Percentiles rank a stretch among this genome's conserved stretches.
These are phyloP conservation scores for Daktulosphaira vitifoliae DNA, from an alignment of 1,140 invertebrate species.

Conservation along the genomic window DNA sequence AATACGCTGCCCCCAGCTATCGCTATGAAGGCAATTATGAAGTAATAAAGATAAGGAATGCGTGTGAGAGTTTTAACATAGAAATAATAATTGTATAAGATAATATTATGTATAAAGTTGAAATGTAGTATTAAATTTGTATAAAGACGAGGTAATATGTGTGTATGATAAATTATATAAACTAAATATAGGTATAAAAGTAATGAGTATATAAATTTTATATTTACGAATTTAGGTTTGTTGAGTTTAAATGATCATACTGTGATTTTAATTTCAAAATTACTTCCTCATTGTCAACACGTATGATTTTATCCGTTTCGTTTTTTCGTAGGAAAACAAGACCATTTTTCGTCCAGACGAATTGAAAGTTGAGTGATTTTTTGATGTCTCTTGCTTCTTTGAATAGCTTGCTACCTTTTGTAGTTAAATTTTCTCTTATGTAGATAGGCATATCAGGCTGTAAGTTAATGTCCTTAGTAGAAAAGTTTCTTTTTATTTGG, in stretches of 20 bases:
- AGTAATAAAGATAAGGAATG: background rate
- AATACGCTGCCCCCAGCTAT: background rate
- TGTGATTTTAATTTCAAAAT: background rate
- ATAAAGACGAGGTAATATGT: conserved; percentile 6
- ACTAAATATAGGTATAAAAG: too few species aligned
- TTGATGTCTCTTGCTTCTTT: background rate
- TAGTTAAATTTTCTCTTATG: background rate
- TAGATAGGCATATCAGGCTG: background rate
- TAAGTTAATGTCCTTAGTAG: background rate
- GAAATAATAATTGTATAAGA: background rate
- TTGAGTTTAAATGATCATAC: background rate
- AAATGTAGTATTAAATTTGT: background rate
- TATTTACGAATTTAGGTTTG: conserved; percentile 7
- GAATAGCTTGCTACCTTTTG: background rate
- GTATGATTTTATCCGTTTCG: background rate
- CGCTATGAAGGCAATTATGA: background rate
- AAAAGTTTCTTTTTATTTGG: background rate
- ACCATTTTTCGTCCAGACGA: background rate
- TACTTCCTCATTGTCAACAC: background rate
- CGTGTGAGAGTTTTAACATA: background rate
- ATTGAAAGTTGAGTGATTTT: background rate
- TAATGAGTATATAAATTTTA: background rate
- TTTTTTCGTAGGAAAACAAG: conserved; percentile 3
- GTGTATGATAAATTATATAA: background rate
- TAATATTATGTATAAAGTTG: background rate